Evolutionary conservation across 2,797 vertebrate genomes (phyloP).

Genomic region (Clarias platycephalus): DNA sequence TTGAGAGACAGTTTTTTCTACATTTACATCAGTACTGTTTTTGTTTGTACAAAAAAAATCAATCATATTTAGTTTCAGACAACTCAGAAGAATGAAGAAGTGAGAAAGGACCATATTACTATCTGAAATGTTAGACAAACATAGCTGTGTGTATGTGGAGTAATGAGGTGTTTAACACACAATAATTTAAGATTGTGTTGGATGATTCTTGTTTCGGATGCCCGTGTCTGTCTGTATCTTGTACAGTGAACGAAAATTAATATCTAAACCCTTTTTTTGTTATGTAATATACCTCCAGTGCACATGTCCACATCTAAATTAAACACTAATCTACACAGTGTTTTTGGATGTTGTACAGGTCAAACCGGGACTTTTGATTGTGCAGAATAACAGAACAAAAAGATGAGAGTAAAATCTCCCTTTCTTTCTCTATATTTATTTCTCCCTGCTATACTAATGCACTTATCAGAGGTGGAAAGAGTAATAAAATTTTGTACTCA

Average conservation of each 20-base stretch:
- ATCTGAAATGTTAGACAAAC: background rate
- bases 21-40: background rate
- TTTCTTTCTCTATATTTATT: no score
- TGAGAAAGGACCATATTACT: background rate
- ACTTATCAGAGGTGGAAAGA: no score
- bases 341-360: background rate
- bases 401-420: no score
- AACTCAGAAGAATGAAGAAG: background rate
- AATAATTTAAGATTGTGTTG: background rate
- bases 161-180: background rate
- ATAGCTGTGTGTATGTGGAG: background rate
- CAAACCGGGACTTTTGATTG: no score
- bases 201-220: background rate
- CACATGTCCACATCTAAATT: background rate
- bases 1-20: background rate
- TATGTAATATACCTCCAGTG: background rate
- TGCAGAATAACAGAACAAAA: no score
- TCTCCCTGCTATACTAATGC: no score
- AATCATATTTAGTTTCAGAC: background rate
- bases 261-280: background rate
- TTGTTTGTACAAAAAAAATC: background rate
- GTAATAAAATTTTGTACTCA: no score
- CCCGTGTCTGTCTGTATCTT: background rate
- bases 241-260: background rate
- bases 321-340: background rate